phyloP scores from a whole-genome alignment of 2,888 invertebrate genomes.

The Odiellus spinosus region DNA sequence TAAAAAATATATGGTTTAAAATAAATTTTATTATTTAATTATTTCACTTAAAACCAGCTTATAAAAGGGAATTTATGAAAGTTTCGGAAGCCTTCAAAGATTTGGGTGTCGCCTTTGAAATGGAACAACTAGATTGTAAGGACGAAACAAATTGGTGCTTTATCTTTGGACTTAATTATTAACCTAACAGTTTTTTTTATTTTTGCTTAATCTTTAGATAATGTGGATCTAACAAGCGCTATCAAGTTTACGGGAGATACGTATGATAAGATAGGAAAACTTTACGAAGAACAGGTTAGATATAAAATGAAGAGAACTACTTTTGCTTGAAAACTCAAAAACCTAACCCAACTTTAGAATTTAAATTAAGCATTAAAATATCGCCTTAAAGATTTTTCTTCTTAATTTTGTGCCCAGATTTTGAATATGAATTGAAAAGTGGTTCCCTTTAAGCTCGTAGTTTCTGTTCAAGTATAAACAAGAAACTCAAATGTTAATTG shows the following conservation, averaged over 20 bases:
- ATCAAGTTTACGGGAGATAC: conserved; percentile 72
- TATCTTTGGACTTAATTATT: too few relatives aligned
- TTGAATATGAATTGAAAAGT: background rate
- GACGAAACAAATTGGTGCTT: conserved; percentile 34
- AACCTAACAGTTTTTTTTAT: too few relatives aligned
- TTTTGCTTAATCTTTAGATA: too few relatives aligned
- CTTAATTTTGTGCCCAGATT: too few relatives aligned
- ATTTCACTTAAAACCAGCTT: background rate
- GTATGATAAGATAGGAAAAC: conserved; percentile 70
- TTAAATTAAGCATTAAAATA: too few relatives aligned
- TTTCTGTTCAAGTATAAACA: background rate
- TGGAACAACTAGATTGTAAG: conserved; percentile 36
- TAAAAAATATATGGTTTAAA: background rate
- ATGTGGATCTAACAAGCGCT: conserved; percentile 46
- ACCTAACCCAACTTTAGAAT: too few relatives aligned
- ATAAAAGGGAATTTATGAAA: conserved; percentile 56
- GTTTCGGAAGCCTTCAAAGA: conserved; percentile 72
- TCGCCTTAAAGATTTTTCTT: too few relatives aligned
- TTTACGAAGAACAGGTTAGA: conserved; percentile 64
- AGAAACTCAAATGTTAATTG: background rate
- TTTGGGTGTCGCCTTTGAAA: conserved; percentile 64
- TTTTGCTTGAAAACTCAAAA: background rate
- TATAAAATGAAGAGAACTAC: too few relatives aligned
- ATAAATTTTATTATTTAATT: background rate
- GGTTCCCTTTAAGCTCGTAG: background rate